phyloP scores from a whole-genome alignment of 2,888 invertebrate species.

The Temnothorax unifasciatus region DNA sequence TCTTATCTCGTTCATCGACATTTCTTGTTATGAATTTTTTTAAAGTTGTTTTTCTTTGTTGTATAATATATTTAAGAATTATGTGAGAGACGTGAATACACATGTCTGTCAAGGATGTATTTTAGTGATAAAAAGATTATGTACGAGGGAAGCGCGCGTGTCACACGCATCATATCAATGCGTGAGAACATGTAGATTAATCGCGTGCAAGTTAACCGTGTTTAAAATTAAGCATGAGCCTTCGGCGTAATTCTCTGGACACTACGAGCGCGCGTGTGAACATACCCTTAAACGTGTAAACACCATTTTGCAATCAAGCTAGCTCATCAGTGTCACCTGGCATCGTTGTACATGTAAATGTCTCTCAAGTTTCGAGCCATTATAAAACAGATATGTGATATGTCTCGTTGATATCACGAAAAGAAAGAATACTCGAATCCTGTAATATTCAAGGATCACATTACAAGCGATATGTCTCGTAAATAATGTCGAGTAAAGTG shows the following conservation, averaged over 20 bases:
- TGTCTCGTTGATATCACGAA: constrained; percentile 53
- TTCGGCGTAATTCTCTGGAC: constrained; percentile 26
- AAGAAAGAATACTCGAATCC: constrained; percentile 62
- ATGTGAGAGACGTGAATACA: constrained; percentile 4
- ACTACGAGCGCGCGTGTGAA: constrained; percentile 75
- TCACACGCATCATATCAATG: constrained; percentile 5
- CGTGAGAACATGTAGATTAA: constrained; percentile 18
- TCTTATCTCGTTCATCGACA: constrained; percentile 24
- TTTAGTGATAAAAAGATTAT: constrained; percentile 29
- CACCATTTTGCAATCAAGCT: constrained; percentile 76
- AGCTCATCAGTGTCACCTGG: constrained; percentile 79
- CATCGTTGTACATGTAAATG: constrained; percentile 63
- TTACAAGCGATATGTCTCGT: constrained; percentile 34
- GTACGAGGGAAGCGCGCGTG: not conserved
- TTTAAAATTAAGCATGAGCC: constrained; percentile 7
- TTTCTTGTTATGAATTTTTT: constrained; percentile 45
- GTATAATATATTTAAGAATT: constrained; percentile 37
- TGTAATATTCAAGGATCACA: constrained; percentile 42
- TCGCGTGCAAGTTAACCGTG: not conserved
- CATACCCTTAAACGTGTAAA: constrained; percentile 75
- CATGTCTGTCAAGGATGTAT: constrained; percentile 13
- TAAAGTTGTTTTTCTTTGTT: constrained; percentile 25
- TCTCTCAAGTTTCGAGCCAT: constrained; percentile 58
- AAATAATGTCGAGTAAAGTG: constrained; percentile 55
- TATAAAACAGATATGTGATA: constrained; percentile 60